Evolutionary conservation across 2,113 vertebrate species (phyloP).

Genomic region (Saccopteryx leptura): DNA sequence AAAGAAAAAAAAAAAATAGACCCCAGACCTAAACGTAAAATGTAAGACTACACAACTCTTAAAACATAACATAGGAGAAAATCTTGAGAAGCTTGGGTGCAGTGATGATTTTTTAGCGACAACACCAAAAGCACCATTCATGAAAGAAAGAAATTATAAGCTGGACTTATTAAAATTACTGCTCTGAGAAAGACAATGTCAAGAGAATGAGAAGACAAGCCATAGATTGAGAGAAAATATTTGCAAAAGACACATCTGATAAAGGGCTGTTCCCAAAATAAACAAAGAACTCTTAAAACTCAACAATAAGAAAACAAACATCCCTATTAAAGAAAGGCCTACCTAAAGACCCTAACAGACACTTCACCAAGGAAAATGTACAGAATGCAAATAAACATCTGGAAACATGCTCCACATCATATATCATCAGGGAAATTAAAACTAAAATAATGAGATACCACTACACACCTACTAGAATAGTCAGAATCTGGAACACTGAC

Average conservation of each 20-base stretch:
- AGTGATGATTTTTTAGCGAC: not conserved
- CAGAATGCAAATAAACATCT: not conserved
- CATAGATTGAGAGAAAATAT: constrained; percentile 1
- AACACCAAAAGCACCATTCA: not conserved
- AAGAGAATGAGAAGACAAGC: not conserved
- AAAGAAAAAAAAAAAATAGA: too few species aligned
- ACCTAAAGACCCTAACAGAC: not conserved
- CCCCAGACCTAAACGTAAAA: not conserved
- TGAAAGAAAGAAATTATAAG: not conserved
- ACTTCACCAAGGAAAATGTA: not conserved
- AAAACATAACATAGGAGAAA: not conserved
- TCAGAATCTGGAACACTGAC: not conserved
- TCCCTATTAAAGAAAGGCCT: not conserved
- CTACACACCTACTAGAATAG: not conserved
- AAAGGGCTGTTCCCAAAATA: not conserved
- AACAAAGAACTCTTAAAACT: constrained; percentile 41
- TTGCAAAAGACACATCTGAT: not conserved
- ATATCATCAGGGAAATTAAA: not conserved
- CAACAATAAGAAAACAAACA: constrained; percentile 29
- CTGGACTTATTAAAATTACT: not conserved
- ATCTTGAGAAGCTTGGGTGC: not conserved
- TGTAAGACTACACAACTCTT: not conserved
- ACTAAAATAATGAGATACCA: not conserved
- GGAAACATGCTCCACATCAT: not conserved
- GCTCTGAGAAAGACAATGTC: not conserved